These are phyloP conservation scores for Rhinogobio ventralis DNA, from an alignment of 2,797 vertebrate species.

Conservation along the genomic window DNA sequence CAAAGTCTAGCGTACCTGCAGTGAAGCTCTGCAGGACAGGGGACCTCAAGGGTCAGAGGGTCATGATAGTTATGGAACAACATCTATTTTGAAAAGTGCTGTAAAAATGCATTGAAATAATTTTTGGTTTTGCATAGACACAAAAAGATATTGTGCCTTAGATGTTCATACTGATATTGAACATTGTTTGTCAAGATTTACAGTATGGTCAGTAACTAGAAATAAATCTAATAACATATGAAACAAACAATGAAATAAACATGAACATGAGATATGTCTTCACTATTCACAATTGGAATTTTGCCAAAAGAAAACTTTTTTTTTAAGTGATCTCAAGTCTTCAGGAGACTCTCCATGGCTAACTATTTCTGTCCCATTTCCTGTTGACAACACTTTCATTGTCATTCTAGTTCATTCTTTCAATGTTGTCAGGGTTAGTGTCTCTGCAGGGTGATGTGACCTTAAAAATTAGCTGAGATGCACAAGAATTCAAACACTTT, in stretches of 20 bases:
- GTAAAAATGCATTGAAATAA: not conserved
- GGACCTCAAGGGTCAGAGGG: too few species aligned
- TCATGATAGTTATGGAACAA: not conserved
- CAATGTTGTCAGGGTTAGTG: not conserved
- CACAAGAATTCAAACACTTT: not conserved
- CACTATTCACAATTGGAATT: not conserved
- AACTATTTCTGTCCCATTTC: conserved; percentile 9
- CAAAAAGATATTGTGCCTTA: not conserved
- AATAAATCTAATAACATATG: not conserved
- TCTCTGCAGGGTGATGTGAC: not conserved
- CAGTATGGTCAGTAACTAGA: not conserved
- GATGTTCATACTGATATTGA: not conserved
- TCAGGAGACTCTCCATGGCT: not conserved
- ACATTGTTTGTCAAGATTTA: not conserved
- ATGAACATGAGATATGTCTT: not conserved
- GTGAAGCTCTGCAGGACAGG: too few species aligned
- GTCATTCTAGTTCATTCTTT: conserved; percentile 10
- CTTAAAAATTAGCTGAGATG: not conserved
- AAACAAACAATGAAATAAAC: not conserved
- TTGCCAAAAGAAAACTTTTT: not conserved
- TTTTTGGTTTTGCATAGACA: not conserved
- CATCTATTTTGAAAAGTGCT: not conserved
- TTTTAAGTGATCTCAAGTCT: not conserved
- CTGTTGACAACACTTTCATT: conserved; percentile 5
- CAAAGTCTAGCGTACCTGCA: too few species aligned